Conservation (phyloP, 2,888 invertebrate genomes). For the Microctonus hyperodae region DNA sequence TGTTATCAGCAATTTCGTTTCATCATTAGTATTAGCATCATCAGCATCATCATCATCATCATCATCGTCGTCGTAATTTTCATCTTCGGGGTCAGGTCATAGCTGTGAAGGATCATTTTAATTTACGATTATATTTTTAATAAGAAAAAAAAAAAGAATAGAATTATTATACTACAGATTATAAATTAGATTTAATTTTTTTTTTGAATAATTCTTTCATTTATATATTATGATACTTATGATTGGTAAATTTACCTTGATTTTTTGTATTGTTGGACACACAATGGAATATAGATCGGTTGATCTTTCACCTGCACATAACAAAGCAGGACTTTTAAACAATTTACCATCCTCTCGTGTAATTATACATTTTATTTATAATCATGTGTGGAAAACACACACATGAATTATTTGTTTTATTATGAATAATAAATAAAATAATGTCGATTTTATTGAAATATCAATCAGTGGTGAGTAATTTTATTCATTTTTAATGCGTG, state of each 20-base stretch:
- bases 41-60: too few relatives aligned
- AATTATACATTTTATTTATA: slow-evolving; percentile 5
- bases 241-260: neutral
- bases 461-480: too few relatives aligned
- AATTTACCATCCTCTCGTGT: neutral
- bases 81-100: slow-evolving; percentile 29
- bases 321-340: neutral
- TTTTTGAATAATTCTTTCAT: neutral
- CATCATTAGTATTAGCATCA: too few relatives aligned
- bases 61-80: too few relatives aligned
- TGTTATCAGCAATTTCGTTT: neutral
- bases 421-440: too few relatives aligned
- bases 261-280: neutral
- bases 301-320: slow-evolving; percentile 13
- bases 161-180: too few relatives aligned
- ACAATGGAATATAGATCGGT: neutral
- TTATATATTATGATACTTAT: neutral
- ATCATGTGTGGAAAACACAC: neutral
- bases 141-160: neutral
- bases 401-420: neutral
- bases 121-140: too few relatives aligned
- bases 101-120: slow-evolving; percentile 9
- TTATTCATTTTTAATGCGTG: too few relatives aligned
- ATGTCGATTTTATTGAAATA: too few relatives aligned
- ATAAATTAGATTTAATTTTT: neutral